phyloP scores from a whole-genome alignment of 1,140 invertebrate genomes.

The Agrypnia vestita region DNA sequence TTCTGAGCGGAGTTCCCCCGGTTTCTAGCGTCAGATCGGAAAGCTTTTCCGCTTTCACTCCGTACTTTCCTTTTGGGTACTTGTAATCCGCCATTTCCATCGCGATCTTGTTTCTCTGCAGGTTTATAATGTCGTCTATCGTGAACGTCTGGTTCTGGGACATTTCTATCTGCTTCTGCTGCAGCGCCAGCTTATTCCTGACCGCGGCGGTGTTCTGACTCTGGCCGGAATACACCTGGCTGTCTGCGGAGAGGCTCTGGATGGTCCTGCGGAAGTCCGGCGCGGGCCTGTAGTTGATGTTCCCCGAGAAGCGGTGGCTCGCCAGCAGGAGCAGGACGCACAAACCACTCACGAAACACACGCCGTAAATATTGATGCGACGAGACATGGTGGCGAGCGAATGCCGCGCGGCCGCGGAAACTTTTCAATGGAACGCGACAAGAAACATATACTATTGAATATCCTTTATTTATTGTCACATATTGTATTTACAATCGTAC shows the following conservation, averaged over 20 bases:
- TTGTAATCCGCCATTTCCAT: slow-evolving; percentile 77
- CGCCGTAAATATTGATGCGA: slow-evolving; percentile 75
- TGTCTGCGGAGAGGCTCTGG: slow-evolving; percentile 65
- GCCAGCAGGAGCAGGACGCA: slow-evolving; percentile 76
- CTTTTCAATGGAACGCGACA: background rate
- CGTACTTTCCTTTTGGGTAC: slow-evolving; percentile 74
- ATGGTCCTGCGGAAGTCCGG: slow-evolving; percentile 69
- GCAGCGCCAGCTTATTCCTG: slow-evolving; percentile 46
- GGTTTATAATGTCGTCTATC: slow-evolving; percentile 75
- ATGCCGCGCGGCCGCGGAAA: background rate
- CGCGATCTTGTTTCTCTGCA: slow-evolving; percentile 73
- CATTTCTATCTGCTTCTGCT: slow-evolving; percentile 52
- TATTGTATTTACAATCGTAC: slow-evolving; percentile 29
- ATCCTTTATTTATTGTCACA: slow-evolving; percentile 30
- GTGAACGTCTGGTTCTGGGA: slow-evolving; percentile 65
- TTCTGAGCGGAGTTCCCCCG: slow-evolving; percentile 80
- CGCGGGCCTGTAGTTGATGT: slow-evolving; percentile 72
- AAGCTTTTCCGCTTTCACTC: slow-evolving; percentile 73
- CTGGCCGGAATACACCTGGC: slow-evolving; percentile 33
- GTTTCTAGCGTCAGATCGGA: slow-evolving; percentile 79
- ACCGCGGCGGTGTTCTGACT: slow-evolving; percentile 48
- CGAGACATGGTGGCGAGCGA: slow-evolving; percentile 70
- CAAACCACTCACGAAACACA: slow-evolving; percentile 75
- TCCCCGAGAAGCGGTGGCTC: slow-evolving; percentile 74
- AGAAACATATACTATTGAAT: slow-evolving; percentile 1